Conservation (phyloP, 64 coral and sea anemone species). For the Stichodactyla mertensii region DNA sequence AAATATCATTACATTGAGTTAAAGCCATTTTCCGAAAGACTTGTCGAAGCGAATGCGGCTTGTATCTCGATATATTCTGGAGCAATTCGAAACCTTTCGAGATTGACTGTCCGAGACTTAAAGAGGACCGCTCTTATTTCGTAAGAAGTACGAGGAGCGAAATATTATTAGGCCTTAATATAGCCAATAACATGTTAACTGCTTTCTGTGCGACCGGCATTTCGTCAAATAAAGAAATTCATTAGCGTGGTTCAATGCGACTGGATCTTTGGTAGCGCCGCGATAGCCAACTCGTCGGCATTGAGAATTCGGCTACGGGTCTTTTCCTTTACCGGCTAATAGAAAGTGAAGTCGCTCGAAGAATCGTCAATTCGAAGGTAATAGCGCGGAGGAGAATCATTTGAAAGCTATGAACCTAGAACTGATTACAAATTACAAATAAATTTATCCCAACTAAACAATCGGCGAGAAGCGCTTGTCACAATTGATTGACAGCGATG, state of each 20-base stretch:
- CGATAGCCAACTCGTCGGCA: neutral
- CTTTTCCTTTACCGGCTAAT: slow-evolving; percentile 5
- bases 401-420: slow-evolving; percentile 81
- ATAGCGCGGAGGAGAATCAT: slow-evolving; percentile 40
- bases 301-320: neutral
- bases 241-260: slow-evolving; percentile 53
- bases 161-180: slow-evolving; percentile 81
- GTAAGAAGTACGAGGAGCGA: slow-evolving; percentile 12
- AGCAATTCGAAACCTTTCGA: neutral
- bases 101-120: neutral
- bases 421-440: slow-evolving; percentile 99
- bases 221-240: slow-evolving; percentile 99
- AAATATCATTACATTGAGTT: slow-evolving; percentile 1
- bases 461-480: slow-evolving; percentile 83
- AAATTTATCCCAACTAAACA: slow-evolving; percentile 94
- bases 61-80: neutral
- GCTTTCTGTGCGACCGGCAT: slow-evolving; percentile 72
- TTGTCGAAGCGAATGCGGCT: neutral
- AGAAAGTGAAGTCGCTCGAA: slow-evolving; percentile 36
- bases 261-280: neutral
- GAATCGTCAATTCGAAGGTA: slow-evolving; percentile 51
- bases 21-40: neutral
- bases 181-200: slow-evolving; percentile 95
- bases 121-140: neutral
- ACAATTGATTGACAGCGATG: slow-evolving; percentile 91